Evolutionary conservation across 2,888 invertebrate species (phyloP), one percentile per base, ranked within the genome.

Genomic region (Ophioninae sp.): DNA sequence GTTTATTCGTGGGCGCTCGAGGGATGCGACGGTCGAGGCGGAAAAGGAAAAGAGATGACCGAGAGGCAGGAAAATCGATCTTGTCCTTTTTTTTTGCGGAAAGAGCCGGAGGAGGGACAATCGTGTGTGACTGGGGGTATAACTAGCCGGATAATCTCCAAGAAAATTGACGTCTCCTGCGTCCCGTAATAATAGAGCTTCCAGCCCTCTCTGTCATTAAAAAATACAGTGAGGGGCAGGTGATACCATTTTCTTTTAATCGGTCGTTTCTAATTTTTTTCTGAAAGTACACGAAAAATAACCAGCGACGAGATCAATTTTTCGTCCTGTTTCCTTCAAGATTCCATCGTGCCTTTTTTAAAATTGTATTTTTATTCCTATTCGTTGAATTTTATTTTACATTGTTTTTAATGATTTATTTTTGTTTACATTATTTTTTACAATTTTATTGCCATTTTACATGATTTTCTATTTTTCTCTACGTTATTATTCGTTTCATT

Each of bases 141-240:
- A 77, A 83, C 64, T 73, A 74, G 80, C 68, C 67, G 80, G 76
- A 80, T 83, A 83, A 83, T 80, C 83, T 73, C 77, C 44, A 37
- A 68, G 76, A 67, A 68, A 80, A 83, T 83, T 83, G 72, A 37
- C 22, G 72, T 73, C 71, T 37, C 71, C 72, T 72, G 65, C 44
- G 44, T 44, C 10, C 39, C 67, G 20, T 82, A 79, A 82, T 83
- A 71, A 79, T 79, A 68, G 76, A 44, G 44, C 44, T 59, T 37
- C 76, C 76, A 58, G 10, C 44, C 58, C 63, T 37, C 63, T 59
- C 51, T 72, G 59, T 81, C 64, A 83, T 83, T 83, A 83, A 9
- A 59, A 76, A 81, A 74, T 73, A 64, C 56, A 69, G 23, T 44
- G 73, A 72, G 22, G 59, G 61, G 76, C 83, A 83, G 83, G 83